Conservation (phyloP, 1,140 invertebrate species). For the Zaprionus capensis region DNA sequence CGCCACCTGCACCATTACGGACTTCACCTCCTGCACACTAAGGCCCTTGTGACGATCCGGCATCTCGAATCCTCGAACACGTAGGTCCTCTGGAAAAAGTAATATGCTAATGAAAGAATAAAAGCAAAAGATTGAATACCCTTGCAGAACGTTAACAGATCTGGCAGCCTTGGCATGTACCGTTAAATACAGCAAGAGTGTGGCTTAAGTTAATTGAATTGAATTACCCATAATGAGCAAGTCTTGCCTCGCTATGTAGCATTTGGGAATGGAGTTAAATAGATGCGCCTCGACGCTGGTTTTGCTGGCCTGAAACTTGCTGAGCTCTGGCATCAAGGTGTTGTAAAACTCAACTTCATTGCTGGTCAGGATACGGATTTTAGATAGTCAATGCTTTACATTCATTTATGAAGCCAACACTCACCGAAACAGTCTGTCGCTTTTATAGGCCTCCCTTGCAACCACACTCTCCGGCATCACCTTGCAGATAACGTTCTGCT, state of each 20-base stretch:
- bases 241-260: slow-evolving; percentile 87
- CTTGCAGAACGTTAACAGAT: neutral
- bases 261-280: slow-evolving; percentile 88
- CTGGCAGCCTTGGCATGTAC: neutral
- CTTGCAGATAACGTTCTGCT: slow-evolving; percentile 89
- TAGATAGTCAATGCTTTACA: neutral
- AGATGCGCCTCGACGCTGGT: slow-evolving; percentile 72
- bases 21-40: slow-evolving; percentile 86
- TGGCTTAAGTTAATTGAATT: slow-evolving; percentile 46
- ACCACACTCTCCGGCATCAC: slow-evolving; percentile 87
- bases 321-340: slow-evolving; percentile 87
- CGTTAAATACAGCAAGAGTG: neutral
- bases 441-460: slow-evolving; percentile 88
- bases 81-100: slow-evolving; percentile 84
- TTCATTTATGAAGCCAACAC: slow-evolving; percentile 6
- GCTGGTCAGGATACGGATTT: slow-evolving; percentile 58
- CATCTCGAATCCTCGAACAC: slow-evolving; percentile 87
- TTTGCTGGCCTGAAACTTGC: slow-evolving; percentile 86
- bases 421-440: slow-evolving; percentile 87
- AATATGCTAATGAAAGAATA: neutral
- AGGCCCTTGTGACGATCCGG: slow-evolving; percentile 88
- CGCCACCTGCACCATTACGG: slow-evolving; percentile 87
- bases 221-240: slow-evolving; percentile 86
- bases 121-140: neutral
- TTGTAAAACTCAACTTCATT: slow-evolving; percentile 90